phyloP scores from a whole-genome alignment of 2,797 vertebrate species.

The Sylvilagus floridanus region DNA sequence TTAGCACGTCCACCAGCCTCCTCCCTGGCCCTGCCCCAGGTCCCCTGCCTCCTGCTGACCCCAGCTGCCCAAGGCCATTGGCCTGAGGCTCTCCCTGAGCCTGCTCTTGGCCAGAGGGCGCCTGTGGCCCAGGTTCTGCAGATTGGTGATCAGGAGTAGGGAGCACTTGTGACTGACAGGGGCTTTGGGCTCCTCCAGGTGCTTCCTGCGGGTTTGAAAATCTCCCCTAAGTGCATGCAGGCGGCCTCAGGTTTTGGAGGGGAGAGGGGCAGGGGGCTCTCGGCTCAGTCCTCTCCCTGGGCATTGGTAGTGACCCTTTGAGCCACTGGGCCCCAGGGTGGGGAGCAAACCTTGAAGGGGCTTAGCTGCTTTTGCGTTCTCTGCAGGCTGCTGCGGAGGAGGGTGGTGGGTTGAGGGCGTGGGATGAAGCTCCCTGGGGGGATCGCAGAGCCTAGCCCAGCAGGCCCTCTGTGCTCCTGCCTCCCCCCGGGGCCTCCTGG shows the following conservation, averaged over 20 bases:
- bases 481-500: neutral
- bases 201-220: neutral
- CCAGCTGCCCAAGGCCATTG: neutral
- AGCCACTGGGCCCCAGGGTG: neutral
- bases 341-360: neutral
- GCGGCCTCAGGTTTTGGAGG: neutral
- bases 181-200: neutral
- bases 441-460: too few relatives aligned
- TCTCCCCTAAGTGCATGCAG: neutral
- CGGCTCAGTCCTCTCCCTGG: neutral
- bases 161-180: accelerated
- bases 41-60: neutral
- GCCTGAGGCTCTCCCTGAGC: neutral
- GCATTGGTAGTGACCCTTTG: neutral
- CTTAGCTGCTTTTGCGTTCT: neutral
- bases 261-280: neutral
- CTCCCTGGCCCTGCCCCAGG: neutral
- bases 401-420: neutral
- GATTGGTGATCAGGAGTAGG: neutral
- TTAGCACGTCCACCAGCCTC: too few relatives aligned
- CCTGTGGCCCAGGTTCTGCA: neutral
- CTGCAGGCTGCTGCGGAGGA: neutral
- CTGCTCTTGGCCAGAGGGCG: too few relatives aligned
- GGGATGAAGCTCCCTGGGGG: neutral
- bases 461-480: too few relatives aligned